These are phyloP conservation scores for Troglohyphantes excavatus DNA, from an alignment of 2,888 invertebrate genomes.

Conservation along the genomic window DNA sequence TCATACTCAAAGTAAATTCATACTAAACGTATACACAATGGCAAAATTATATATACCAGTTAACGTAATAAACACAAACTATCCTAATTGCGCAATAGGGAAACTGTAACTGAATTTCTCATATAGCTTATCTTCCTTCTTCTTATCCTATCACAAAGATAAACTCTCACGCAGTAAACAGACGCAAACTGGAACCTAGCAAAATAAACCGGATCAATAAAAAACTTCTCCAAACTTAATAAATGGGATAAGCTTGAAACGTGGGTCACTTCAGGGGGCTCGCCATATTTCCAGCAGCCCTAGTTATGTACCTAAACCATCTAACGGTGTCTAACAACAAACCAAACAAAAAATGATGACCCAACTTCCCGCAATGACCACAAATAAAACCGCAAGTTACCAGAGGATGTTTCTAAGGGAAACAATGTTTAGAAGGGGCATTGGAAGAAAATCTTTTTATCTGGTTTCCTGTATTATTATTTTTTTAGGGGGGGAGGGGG, in stretches of 20 bases:
- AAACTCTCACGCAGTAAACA: background rate
- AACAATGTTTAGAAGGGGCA: constrained; percentile 13
- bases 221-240: background rate
- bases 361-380: background rate
- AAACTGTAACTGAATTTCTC: too few relatives aligned
- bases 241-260: background rate
- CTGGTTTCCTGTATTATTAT: background rate
- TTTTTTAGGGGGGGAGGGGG: background rate
- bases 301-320: background rate
- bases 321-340: background rate
- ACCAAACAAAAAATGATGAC: constrained; percentile 7
- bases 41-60: too few relatives aligned
- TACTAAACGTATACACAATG: too few relatives aligned
- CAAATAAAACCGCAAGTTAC: constrained; percentile 24
- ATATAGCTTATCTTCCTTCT: too few relatives aligned
- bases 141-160: background rate
- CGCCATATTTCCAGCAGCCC: background rate
- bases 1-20: too few relatives aligned
- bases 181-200: background rate
- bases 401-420: background rate
- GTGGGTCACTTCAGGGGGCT: background rate
- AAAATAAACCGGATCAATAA: background rate
- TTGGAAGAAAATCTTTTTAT: background rate
- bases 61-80: too few relatives aligned
- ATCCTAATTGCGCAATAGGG: too few relatives aligned